A percentile compares a stretch with the other conserved stretches of the same genome.
These are phyloP conservation scores for Gopherus flavomarginatus DNA, from an alignment of 2,113 vertebrate species.

Conservation along the genomic window DNA sequence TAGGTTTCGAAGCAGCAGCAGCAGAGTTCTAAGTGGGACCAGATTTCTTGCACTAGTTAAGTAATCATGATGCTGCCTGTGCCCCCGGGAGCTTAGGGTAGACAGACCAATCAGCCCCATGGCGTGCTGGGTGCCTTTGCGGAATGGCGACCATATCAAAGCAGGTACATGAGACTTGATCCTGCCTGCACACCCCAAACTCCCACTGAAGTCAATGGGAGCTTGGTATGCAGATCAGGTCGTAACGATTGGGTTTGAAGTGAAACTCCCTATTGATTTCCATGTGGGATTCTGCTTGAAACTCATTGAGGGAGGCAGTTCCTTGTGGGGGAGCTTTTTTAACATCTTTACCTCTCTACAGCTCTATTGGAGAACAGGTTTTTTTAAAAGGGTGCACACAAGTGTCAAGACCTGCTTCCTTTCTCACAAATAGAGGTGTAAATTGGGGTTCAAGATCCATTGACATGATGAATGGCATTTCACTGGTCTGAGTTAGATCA, in stretches of 20 bases:
- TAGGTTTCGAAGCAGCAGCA: too few species aligned
- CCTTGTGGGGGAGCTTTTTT: too few species aligned
- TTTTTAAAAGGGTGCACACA: background rate
- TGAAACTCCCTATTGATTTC: too few species aligned
- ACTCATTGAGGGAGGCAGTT: too few species aligned
- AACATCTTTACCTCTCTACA: too few species aligned
- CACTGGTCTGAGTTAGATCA: background rate
- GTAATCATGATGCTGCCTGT: background rate
- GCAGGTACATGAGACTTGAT: background rate
- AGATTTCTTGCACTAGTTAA: background rate
- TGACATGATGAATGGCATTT: background rate
- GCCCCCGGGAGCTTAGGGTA: background rate
- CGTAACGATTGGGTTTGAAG: too few species aligned
- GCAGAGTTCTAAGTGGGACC: background rate
- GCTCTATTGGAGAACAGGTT: background rate
- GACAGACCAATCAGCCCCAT: background rate
- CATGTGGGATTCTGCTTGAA: too few species aligned
- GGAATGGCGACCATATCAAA: background rate
- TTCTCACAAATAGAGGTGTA: background rate
- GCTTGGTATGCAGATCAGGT: too few species aligned
- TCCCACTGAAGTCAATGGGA: too few species aligned
- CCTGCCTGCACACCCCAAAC: background rate
- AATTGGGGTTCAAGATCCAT: background rate
- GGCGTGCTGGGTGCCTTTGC: background rate
- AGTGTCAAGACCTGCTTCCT: background rate